Base-by-base conservation (phyloP, 2,888 invertebrate species). In the Drosophila histrio region DNA sequence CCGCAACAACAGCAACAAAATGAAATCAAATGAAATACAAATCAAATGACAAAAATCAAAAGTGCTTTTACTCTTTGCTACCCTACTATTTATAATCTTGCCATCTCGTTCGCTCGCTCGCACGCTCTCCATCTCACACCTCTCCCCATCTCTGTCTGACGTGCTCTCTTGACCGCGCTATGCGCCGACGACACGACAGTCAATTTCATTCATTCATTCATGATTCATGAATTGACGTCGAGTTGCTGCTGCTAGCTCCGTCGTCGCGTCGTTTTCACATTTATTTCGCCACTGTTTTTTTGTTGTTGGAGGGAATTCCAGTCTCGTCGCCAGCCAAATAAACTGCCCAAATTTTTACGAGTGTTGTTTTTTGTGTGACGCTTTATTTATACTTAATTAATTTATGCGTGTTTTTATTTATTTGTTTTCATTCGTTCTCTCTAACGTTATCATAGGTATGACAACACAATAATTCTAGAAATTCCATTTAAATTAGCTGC, bases 181-280 rank as follows among this genome's bases (percentile, higher is more conserved):
- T 17, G 41, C 21, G 21, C 24, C 34, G 36, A 22, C 57, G 57
- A 58, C 49, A 50, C 76, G 64, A 77, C 77, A 87, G 79, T 71
- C 43, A 87, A 81, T 72, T 83, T 87, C 88, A 83, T 83, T 83
- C 80, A 81, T 67, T 68, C 71, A 71, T 64, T 71, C 71, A 74
- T 73, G 73, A 73, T 72, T 74, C 73, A 74, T 74, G 73, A 74
- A 77, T 72, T 59, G 77, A 36, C 53, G 52, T 52, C 46, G 67
- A 32, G 13, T 34, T 30, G 15, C 30, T 28, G 30, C 22, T 41
- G 39, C 49, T 15, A 59, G 30, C 58, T 38, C 32, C 72, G 47
- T 38, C 24, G 39, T n/a, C 22, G 54, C 75, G 58, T 72, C 60
- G 77, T 72, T 77, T 76, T 73, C 62, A 72, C 68, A 69, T 77